Evolutionary conservation across 2,113 vertebrate genomes (phyloP), one percentile per base, ranked within the genome.

Genomic region (Heterotis niloticus): DNA sequence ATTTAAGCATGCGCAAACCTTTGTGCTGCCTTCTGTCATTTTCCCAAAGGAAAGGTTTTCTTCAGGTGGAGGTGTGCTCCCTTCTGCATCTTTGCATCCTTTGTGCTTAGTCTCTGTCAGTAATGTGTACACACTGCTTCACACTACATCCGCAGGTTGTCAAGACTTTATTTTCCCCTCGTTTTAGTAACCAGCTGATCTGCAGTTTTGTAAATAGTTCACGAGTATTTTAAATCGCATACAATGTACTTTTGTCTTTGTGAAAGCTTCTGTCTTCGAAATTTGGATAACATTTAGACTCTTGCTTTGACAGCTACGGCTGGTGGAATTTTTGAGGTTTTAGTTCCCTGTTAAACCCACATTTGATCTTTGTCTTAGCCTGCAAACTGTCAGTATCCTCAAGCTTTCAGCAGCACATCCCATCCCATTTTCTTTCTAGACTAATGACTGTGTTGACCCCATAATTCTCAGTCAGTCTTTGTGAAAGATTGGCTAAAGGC

Each of bases 171-270:
- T 44, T 44, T 44, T 44, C 7, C 34, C 7, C 34, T 44, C 7
- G 34, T 44, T 2, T 44, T 44, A 44, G 7, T 44, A 44, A 44
- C 34, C 34, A 44, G 34, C 34, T 44, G 34, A 44, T 44, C n/a
- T 44, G 34, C 34, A 44, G 2, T 44, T 44, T 44, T 44, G 34
- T 2, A n/a, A n/a, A n/a, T n/a, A 44, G 34, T 44, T 44, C 7
- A 7, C 3, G 34, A 7, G 34, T 44, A 44, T 44, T 44, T 44
- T 44, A 44, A 44, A 44, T 44, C 34, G 7, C 7, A 44, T 44
- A 44, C 34, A 44, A 44, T 44, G 2, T 7, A 44, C 79, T 75
- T 83, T 77, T 82, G 67, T 76, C 81, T 79, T 77, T 79, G 54
- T 79, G 78, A 65, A 17, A 14, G 20, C 10, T 62, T 62, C 20